Evolutionary conservation across 2,113 vertebrate genomes (phyloP), one percentile per base, ranked within the genome.

Genomic region (Pterophyllum scalare): DNA sequence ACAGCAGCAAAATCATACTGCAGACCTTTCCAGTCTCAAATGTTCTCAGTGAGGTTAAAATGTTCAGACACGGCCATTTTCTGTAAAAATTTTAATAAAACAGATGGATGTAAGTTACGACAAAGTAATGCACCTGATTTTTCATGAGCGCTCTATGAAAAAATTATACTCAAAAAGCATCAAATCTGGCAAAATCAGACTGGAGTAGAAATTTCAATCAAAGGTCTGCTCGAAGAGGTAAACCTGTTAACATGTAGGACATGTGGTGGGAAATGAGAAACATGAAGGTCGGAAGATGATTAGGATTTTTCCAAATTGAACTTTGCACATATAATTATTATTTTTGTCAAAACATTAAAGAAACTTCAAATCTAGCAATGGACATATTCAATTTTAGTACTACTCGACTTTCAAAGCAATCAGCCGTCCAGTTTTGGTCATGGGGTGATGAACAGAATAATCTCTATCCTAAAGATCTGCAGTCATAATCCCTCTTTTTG

Each of bases 11-110:
- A 43, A 11, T 46, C 10, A 43, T 19, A 77, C 46, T 17, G 4
- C 22, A 58, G 62, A 62, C 15, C 33, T 35, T 58, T 38, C 43
- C 19, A 17, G 24, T 59, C 46, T 49, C 17, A 52, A 49, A 22
- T 17, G 4, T n/a, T 43, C 64, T 49, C 1, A 1, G 0, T 12
- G 0, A 7, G 19, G 15, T 67, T 38, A 19, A 1, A 17, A 17
- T 11, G 22, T 62, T 26, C 5, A 43, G 20, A 81, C 31, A 35
- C 10, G 9, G 20, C 7, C 62, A 57, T 14, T 74, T 64, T 46
- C 28, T 40, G 77, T 20, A 56, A 60, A 11, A 61, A 13, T 31
- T 56, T 24, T 78, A 57, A 65, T 61, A 19, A 57, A 56, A 56
- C n/a, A 79, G 56, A 57, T n/a, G 22, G 22, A 59, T 24, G 33